phyloP scores from a whole-genome alignment of 2,113 vertebrate genomes.

The Corydoras sp. region DNA sequence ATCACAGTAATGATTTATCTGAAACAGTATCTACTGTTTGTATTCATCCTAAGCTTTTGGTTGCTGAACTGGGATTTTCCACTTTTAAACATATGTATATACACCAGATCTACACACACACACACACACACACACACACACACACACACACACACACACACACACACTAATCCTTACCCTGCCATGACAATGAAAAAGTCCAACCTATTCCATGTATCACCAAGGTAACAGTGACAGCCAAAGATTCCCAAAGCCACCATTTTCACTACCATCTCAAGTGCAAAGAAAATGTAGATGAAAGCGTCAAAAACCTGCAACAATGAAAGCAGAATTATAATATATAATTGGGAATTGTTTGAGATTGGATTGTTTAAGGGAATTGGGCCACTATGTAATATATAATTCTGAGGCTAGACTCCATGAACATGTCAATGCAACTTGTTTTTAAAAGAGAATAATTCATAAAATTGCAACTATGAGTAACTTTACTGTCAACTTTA shows the following conservation, averaged over 20 bases:
- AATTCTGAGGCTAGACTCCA: too few species aligned
- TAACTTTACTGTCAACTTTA: too few species aligned
- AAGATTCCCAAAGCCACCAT: conserved; percentile 97
- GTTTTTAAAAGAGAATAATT: too few species aligned
- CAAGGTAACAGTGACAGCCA: conserved; percentile 92
- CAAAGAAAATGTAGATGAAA: conserved; percentile 98
- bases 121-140: conserved; percentile 16
- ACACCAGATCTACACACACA: not conserved
- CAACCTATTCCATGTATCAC: conserved; percentile 96
- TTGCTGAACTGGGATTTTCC: too few species aligned
- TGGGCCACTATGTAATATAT: too few species aligned
- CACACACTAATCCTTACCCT: conserved; percentile 67
- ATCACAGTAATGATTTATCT: too few species aligned
- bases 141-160: conserved; percentile 14
- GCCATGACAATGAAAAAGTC: conserved; percentile 99
- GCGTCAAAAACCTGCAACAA: conserved; percentile 84
- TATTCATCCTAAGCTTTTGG: too few species aligned
- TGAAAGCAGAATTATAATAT: not conserved
- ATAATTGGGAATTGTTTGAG: too few species aligned
- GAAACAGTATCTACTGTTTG: too few species aligned
- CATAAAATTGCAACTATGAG: too few species aligned
- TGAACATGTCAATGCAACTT: too few species aligned
- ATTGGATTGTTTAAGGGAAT: too few species aligned
- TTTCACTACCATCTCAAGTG: conserved; percentile 97
- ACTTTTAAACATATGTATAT: not conserved